phyloP scores from a whole-genome alignment of 2,113 vertebrate species.

The Mustelus asterias region DNA sequence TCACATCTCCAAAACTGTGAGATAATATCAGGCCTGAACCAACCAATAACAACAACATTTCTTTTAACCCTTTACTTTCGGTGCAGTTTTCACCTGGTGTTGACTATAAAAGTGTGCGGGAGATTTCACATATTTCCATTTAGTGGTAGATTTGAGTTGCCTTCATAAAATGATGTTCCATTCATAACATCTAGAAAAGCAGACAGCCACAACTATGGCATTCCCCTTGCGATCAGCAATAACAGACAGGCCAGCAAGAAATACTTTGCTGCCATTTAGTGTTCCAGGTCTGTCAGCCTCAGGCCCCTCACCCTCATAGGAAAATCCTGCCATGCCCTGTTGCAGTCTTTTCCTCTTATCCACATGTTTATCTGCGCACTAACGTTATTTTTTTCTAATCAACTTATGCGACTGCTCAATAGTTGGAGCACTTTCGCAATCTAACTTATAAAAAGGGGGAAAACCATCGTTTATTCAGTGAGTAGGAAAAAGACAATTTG shows the following conservation, averaged over 20 bases:
- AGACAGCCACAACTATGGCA: background rate
- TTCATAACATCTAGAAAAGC: background rate
- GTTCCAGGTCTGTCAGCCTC: background rate
- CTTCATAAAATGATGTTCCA: background rate
- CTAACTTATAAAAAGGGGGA: background rate
- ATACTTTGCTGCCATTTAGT: background rate
- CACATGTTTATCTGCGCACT: background rate
- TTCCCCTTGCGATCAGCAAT: background rate
- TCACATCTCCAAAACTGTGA: background rate
- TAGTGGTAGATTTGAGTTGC: background rate
- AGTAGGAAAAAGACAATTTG: background rate
- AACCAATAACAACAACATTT: background rate
- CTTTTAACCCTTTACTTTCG: conserved; percentile 7
- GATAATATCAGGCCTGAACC: background rate
- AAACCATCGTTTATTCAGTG: background rate
- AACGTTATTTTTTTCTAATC: background rate
- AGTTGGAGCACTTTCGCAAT: background rate
- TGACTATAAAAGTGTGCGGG: background rate
- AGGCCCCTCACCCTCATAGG: background rate
- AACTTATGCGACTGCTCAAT: background rate
- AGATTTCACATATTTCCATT: background rate
- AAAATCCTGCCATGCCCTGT: background rate
- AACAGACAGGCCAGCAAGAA: background rate
- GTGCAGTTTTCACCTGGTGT: background rate
- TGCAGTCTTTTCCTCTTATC: background rate